Conservation (phyloP, 2,797 vertebrate genomes). For the Tokudaia tokunoshimensis region DNA sequence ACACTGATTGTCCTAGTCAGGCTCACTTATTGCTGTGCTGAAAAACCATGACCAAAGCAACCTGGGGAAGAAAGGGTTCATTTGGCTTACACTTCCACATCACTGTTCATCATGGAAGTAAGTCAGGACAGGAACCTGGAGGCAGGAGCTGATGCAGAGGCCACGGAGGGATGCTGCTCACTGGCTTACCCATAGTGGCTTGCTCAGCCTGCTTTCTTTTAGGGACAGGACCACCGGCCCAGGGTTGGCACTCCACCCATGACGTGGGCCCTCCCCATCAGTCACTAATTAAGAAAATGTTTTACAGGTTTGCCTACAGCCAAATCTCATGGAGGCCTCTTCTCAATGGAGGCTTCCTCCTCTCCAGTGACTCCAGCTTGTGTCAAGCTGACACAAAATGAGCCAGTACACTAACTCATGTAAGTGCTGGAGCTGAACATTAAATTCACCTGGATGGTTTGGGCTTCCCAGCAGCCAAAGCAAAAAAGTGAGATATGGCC, state of each 20-base stretch:
- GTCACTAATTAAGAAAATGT: not conserved
- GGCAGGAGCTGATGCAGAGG: not conserved
- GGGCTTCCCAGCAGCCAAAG: conserved; percentile 29
- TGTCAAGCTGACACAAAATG: not conserved
- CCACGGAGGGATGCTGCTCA: not conserved
- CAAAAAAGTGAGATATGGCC: not conserved
- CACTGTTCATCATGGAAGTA: not conserved
- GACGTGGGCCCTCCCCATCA: not conserved
- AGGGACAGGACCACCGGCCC: not conserved
- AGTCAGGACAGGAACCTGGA: not conserved
- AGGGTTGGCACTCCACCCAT: not conserved
- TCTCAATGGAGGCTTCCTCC: not conserved
- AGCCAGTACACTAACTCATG: fast-evolving
- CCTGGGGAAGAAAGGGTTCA: not conserved
- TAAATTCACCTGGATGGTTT: not conserved
- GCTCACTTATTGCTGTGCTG: not conserved
- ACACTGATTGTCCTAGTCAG: not conserved
- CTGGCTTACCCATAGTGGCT: not conserved
- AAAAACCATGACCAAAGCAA: not conserved
- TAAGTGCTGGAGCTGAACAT: not conserved
- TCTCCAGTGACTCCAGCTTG: not conserved
- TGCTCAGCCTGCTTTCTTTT: not conserved
- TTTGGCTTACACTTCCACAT: not conserved
- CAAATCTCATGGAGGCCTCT: not conserved
- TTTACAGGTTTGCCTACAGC: not conserved